Evolutionary conservation across 2,113 vertebrate species (phyloP), one percentile per base, ranked within the genome.

Genomic region (Scortum barcoo): DNA sequence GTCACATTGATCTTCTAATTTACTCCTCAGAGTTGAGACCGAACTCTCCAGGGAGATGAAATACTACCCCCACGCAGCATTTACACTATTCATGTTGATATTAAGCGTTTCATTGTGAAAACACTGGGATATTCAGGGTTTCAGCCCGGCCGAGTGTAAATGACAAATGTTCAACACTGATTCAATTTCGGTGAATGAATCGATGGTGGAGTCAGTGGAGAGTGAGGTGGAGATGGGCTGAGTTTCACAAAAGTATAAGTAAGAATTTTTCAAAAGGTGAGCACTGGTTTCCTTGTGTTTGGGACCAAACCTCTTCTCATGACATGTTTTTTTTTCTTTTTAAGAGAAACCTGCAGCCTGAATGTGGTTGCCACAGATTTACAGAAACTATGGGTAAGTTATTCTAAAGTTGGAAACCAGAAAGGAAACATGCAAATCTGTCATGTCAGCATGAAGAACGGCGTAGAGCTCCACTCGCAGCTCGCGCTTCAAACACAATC

Each of bases 401-500:
- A 24, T 76, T 78, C 40, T 74, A 48, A 80, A 77, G 78, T 71
- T 60, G 57, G 24, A 77, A 71, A 63, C 60, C 65, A 80, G 30
- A 73, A 51, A 72, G 61, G 54, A 72, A 50, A 14, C 46, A 46
- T 60, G 65, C 53, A 90, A 60, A 86, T 58, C 7, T 76, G 81
- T 78, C n/a, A 19, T 38, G 78, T 90, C 89, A 86, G 85, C 83
- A 87, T 14, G 24, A 42, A 10, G 48, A 51, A 61, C 36, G 13
- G 65, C 6, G 19, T 44, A 46, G 26, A 72, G 66, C 73, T 79
- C 61, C 69, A 53, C 62, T 70, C 48, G 33, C 28, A 60, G 84
- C 79, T 1, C 1, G 8, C 5, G 72, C 86, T 83, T 87, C 67
- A 83, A 83, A 79, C 88, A 72, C 63, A 79, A 53, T 79, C 69